Base-by-base conservation (phyloP, 2,113 vertebrate species). In the Trematocara unimaculatum region DNA sequence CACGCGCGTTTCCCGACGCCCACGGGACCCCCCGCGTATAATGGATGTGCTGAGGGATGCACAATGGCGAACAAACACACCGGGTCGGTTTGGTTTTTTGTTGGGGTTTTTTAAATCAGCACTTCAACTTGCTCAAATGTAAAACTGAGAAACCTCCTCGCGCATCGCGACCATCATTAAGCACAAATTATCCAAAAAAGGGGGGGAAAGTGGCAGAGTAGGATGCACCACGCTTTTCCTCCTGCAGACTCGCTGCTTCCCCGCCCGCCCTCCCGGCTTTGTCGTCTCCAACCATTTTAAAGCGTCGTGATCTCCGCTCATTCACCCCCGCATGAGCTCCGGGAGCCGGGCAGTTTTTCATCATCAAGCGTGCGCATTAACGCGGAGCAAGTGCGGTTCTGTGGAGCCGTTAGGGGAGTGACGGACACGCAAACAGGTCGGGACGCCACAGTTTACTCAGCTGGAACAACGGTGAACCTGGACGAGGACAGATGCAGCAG, bases 41-140 rank as follows among this genome's bases (percentile, higher is more conserved):
- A 96, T 92, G 95, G 94, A 96, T 94, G 87, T 96, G 96, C 96
- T 97, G 96, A 97, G 95, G 79, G 94, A 86, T 91, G 95, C 96
- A 96, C 96, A 96, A 96, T 93, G 87, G 94, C 92, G 91, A 93
- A 94, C 95, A 96, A 95, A 96, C 94, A 93, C 91, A 35, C 84
- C 17, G 35, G 72, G 79, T 83, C 60, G 17, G 90, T 70, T 67
- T 54, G 87, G 29, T 33, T 62, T 90, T 90, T 85, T 15, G 10
- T 54, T 29, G 55, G 26, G 80, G 70, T 91, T 8, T 33, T 33
- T 62, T 1, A n/a, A 33, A 89, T 87, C 90, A 53, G 70, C 81
- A 17, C 79, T 80, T 60, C 72, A 89, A 88, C 89, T 84, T 87
- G 62, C 58, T 54, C 82, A 80, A 10, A 74, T 78, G 55, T 9